Evolutionary conservation across 2,113 vertebrate genomes (phyloP).

Genomic region (Marcusenius ussheri): DNA sequence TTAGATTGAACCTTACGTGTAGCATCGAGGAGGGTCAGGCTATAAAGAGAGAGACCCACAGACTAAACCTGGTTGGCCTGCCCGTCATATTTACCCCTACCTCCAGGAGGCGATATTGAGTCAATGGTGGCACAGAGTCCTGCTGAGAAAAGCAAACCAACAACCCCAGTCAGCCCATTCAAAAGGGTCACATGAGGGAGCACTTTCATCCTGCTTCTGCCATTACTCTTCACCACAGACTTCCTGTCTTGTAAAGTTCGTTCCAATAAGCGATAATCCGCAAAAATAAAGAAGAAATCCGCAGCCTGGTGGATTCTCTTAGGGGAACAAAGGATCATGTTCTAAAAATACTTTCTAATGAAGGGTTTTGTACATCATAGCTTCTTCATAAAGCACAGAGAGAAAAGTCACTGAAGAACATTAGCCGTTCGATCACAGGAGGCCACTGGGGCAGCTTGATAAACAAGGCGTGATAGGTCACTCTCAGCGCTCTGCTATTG

Average conservation of each 20-base stretch:
- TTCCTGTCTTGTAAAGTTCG: neutral
- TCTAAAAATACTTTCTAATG: slow-evolving; percentile 4
- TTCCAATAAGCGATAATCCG: neutral
- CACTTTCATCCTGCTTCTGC: neutral
- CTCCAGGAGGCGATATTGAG: neutral
- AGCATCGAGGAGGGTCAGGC: neutral
- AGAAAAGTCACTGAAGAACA: neutral
- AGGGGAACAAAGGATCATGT: neutral
- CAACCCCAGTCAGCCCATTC: neutral
- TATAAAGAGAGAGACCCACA: neutral
- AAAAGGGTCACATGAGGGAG: neutral
- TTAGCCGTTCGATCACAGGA: neutral
- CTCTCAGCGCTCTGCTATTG: neutral
- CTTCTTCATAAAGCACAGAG: neutral
- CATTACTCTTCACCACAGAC: neutral
- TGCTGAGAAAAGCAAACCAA: neutral
- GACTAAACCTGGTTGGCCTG: neutral
- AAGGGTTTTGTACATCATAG: slow-evolving; percentile 4
- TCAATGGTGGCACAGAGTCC: neutral
- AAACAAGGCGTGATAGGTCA: neutral
- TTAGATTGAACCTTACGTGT: neutral
- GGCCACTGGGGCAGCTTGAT: neutral
- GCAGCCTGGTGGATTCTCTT: neutral
- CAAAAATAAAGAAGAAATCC: neutral
- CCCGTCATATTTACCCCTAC: neutral